Base-by-base conservation (phyloP, 2,797 vertebrate genomes). In the Poecilia gillii region DNA sequence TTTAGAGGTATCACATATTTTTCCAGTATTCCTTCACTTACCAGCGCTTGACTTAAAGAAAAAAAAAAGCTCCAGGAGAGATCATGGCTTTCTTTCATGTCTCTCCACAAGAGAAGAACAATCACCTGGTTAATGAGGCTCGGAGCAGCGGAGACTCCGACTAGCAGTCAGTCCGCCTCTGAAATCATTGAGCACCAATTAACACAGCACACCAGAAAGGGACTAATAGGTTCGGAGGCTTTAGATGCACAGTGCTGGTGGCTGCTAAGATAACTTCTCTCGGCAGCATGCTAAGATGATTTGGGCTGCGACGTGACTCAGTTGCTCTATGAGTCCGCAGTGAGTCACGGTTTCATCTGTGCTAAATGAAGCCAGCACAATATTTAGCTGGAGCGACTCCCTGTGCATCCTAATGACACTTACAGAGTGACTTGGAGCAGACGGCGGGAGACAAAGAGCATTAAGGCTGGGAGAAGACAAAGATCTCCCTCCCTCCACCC, bases 291-390 rank as follows among this genome's bases (percentile, higher is more conserved):
- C 75, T 66, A 18, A 79, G 77, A 82, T 36, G 64, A 84, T 82
- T 78, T 7, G 73, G 73, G 83, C 0, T 82, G 79, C 28, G 28
- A 74, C 36, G 80, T 88, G 91, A 91, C 87, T 90, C 92, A 79
- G 64, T 75, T 62, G 57, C 85, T 82, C 82, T 81, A 75, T 70
- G 86, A 87, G 85, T 89, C 86, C 86, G 36, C 82, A 47, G 80
- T 91, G 92, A 93, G 70, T 92, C 90, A 91, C 66, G 71, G 81
- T 87, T 88, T 90, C 86, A 83, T 88, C 87, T 78, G 77, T 84
- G 91, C 87, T 91, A 87, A 92, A 93, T 90, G 91, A 91, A 84
- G 86, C 92, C 85, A 89, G 87, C 20, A 73, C 83, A 88, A 87
- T 90, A 85, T 90, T 93, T 91, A 91, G 89, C 86, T 6, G 80